Evolutionary conservation across 2,888 invertebrate species (phyloP), one percentile per base, ranked within the genome.

Genomic region (Lutraria lutraria): DNA sequence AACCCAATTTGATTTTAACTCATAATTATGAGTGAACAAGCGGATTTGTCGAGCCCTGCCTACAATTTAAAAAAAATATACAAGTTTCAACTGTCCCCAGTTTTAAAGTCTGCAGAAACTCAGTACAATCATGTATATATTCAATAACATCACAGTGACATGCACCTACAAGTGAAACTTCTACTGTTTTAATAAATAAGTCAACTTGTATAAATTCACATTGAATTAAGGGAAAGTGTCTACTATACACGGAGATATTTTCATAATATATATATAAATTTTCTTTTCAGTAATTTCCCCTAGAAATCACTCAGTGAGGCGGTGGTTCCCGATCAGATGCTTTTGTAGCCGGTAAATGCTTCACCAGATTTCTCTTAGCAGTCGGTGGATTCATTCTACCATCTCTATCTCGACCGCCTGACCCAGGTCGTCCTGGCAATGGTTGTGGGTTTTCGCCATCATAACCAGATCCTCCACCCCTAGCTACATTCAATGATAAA

Each of bases 281-380:
- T 34, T 52, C 52, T 68, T 43, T 25, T 34, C 21, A 25, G 54
- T 56, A 31, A 85, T 76, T n/a, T 19, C 31, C 15, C 53, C 54
- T 53, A 54, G 53, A 56, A 79, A 34, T 80, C 79, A 76, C 76
- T 92, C 90, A 96, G 90, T 96, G 95, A 54, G 95, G 95, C 34
- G 95, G 95, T 31, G 96, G 95, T 85, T 95, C 95, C 83, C 95
- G 94, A 90, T 95, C 95, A 25, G 95, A 94, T 79, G 95, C 94
- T 93, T 95, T 95, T 88, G 94, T 93, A 83, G 95, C 93, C 79
- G 95, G 95, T 93, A 95, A 93, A 93, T 95, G 96, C 93, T 96
- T 96, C 90, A 95, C 95, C 95, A 95, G 94, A 91, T 94, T 95
- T 90, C 95, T 93, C 91, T 96, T 96, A 81, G 95, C 95, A 82